Evolutionary conservation across 2,888 invertebrate genomes (phyloP).

Genomic region (Noctua janthe): DNA sequence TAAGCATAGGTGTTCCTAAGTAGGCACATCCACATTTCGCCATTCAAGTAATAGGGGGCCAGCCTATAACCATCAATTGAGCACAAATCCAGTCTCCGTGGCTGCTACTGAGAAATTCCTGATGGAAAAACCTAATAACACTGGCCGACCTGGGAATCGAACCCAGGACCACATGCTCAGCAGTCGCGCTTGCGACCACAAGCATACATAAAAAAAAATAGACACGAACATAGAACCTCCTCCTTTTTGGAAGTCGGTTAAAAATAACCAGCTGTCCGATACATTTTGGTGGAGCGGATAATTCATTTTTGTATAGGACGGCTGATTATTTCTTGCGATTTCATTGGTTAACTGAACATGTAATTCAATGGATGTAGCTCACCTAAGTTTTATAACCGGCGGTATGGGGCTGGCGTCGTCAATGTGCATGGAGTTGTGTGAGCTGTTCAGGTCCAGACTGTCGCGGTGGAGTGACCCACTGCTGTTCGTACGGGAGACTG

Average conservation of each 20-base stretch:
- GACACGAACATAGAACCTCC: too few relatives aligned
- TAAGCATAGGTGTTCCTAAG: too few relatives aligned
- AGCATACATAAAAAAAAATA: too few relatives aligned
- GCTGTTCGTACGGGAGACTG: slow-evolving; percentile 77
- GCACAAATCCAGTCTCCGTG: too few relatives aligned
- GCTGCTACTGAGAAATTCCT: too few relatives aligned
- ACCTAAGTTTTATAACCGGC: slow-evolving; percentile 85
- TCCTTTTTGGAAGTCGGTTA: neutral
- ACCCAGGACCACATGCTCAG: too few relatives aligned
- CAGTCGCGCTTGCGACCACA: too few relatives aligned
- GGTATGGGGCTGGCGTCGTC: slow-evolving; percentile 78
- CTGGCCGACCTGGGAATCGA: too few relatives aligned
- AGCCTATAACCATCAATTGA: too few relatives aligned
- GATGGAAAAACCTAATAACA: too few relatives aligned
- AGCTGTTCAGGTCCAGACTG: slow-evolving; percentile 71
- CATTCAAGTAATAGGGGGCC: too few relatives aligned
- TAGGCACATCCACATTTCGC: too few relatives aligned
- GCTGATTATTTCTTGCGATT: neutral
- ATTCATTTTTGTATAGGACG: neutral
- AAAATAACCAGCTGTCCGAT: neutral
- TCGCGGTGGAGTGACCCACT: slow-evolving; percentile 75
- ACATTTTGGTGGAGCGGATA: neutral
- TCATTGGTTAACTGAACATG: neutral
- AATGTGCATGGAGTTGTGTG: slow-evolving; percentile 65
- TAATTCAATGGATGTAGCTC: slow-evolving; percentile 22